These are phyloP conservation scores for Rhinolophus sinicus DNA, from an alignment of 2,113 vertebrate genomes.

Conservation along the genomic window DNA sequence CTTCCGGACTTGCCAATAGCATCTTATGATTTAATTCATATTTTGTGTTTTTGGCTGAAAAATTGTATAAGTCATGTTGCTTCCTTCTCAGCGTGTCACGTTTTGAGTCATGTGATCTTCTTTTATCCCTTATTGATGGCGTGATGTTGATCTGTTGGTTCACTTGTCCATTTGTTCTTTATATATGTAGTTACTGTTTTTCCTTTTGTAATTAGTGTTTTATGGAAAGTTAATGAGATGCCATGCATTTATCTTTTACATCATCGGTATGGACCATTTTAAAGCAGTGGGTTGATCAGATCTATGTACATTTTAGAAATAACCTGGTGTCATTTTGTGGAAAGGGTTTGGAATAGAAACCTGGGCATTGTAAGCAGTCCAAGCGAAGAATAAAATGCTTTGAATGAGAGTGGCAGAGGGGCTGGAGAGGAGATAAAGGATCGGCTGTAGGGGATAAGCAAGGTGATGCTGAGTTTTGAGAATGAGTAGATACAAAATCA, in stretches of 20 bases:
- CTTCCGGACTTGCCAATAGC: neutral
- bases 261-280: neutral
- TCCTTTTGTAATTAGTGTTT: constrained; percentile 5
- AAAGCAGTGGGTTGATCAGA: neutral
- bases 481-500: neutral
- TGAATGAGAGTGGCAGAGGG: neutral
- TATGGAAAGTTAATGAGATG: neutral
- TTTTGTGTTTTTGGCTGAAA: neutral
- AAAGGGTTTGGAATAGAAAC: neutral
- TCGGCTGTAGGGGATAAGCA: neutral
- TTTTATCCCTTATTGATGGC: neutral
- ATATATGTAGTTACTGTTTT: neutral
- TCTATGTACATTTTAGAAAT: constrained; percentile 9
- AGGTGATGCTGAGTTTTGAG: neutral
- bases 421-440: neutral
- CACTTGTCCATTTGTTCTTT: neutral
- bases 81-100: neutral
- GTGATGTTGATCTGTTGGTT: neutral
- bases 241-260: neutral
- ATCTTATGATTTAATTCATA: neutral
- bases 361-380: neutral
- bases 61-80: neutral
- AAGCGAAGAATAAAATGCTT: neutral
- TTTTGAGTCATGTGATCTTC: neutral
- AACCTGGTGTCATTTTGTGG: constrained; percentile 3